Percentiles rank a stretch among this genome's conserved stretches.
Conservation (phyloP, 2,113 vertebrate genomes). For the Plecturocebus donacophilus region DNA sequence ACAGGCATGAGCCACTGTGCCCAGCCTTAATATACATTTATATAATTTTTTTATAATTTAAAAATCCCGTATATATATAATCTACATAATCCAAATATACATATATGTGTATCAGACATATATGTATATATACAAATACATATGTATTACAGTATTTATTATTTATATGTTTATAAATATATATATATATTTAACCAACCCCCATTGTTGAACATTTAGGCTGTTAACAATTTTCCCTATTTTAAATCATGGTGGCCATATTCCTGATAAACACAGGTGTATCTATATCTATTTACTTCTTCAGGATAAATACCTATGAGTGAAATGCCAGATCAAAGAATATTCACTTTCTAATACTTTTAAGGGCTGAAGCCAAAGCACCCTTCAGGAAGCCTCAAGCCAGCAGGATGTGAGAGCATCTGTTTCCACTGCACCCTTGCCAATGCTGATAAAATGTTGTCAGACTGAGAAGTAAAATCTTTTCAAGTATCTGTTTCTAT, state of each 20-base stretch:
- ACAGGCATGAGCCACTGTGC: too few relatives aligned
- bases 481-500: neutral
- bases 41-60: neutral
- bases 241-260: neutral
- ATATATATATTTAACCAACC: neutral
- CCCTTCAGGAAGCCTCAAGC: neutral
- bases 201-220: neutral
- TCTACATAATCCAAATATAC: neutral
- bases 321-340: neutral
- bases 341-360: neutral
- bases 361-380: neutral
- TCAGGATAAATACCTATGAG: neutral
- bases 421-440: neutral
- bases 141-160: neutral
- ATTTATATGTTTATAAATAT: neutral
- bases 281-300: neutral
- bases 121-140: neutral
- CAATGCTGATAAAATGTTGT: neutral
- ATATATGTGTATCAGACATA: neutral
- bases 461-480: neutral
- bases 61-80: neutral
- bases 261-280: neutral
- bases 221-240: neutral
- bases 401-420: neutral
- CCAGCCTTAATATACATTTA: neutral